A percentile compares a stretch with the other conserved stretches of the same genome.
Conservation (phyloP, 2,888 invertebrate genomes). For the Eupithecia centaureata region DNA sequence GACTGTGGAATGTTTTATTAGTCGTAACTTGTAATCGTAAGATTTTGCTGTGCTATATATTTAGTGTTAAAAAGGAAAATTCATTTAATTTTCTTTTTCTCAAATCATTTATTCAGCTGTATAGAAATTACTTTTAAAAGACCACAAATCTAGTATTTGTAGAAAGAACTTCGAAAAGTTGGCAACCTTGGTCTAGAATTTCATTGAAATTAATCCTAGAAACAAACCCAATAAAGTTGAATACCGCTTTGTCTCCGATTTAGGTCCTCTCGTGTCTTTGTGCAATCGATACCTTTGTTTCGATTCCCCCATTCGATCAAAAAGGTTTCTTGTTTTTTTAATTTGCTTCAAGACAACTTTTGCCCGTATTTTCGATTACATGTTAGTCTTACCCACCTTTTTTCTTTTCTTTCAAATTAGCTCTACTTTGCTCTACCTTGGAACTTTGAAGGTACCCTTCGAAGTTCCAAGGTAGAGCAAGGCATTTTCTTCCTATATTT, state of each 20-base stretch:
- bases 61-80: too few relatives aligned
- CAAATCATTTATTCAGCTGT: too few relatives aligned
- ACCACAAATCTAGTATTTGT: too few relatives aligned
- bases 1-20: too few relatives aligned
- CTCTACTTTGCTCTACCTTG: background rate
- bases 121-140: too few relatives aligned
- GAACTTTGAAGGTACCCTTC: too few relatives aligned
- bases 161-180: background rate
- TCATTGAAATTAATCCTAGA: background rate
- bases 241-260: constrained; percentile 11
- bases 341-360: background rate
- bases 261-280: constrained; percentile 11
- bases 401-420: background rate
- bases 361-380: background rate
- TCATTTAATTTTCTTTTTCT: too few relatives aligned
- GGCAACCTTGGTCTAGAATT: background rate
- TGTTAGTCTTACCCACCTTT: background rate
- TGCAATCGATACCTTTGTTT: constrained; percentile 18
- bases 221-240: constrained; percentile 13
- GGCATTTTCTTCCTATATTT: background rate
- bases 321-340: background rate
- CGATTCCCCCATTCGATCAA: constrained; percentile 12
- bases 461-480: too few relatives aligned
- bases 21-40: too few relatives aligned
- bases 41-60: too few relatives aligned